phyloP scores from a whole-genome alignment of 1,140 invertebrate species.

The Tetramorium parvispinum region DNA sequence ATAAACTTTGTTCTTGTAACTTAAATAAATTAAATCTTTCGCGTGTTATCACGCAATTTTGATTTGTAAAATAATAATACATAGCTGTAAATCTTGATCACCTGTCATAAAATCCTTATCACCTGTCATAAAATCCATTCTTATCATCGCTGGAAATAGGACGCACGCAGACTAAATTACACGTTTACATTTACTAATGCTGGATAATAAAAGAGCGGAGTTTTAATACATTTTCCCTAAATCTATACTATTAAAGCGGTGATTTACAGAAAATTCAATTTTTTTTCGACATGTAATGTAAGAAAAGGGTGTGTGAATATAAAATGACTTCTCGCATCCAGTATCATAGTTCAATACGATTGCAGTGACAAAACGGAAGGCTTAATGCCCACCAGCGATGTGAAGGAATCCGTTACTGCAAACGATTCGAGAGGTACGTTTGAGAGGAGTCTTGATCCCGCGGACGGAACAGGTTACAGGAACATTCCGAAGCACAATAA shows the following conservation, averaged over 20 bases:
- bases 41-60: neutral
- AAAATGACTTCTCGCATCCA: neutral
- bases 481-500: constrained; percentile 20
- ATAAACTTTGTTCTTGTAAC: neutral
- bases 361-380: neutral
- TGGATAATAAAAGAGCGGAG: neutral
- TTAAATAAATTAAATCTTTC: constrained; percentile 18
- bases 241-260: neutral
- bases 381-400: neutral
- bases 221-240: neutral
- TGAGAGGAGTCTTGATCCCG: constrained; percentile 11
- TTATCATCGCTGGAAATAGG: constrained; percentile 18
- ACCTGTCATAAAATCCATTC: neutral
- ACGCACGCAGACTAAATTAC: neutral
- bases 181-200: constrained; percentile 8
- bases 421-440: neutral
- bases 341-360: neutral
- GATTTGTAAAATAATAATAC: constrained; percentile 7
- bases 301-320: neutral
- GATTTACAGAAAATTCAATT: neutral
- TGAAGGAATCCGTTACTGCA: constrained; percentile 25
- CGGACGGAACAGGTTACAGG: constrained; percentile 26
- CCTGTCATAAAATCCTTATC: neutral
- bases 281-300: neutral
- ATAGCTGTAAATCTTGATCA: constrained; percentile 10